Conservation (phyloP, 1,140 invertebrate genomes). For the Neodiprion pinetum region DNA sequence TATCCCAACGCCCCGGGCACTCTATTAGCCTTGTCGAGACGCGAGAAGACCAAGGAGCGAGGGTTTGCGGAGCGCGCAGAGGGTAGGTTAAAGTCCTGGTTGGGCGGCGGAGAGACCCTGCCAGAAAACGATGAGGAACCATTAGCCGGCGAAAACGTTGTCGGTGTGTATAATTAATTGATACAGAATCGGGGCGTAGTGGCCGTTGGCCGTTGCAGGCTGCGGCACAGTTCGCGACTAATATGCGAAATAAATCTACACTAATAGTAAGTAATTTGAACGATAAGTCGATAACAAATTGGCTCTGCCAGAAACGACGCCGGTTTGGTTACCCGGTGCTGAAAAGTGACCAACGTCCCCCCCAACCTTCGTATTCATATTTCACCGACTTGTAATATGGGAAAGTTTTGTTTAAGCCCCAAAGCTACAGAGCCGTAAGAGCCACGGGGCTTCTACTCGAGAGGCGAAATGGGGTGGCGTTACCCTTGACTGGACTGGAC, state of each 20-base stretch:
- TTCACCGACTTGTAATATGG: slow-evolving; percentile 60
- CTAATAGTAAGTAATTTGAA: slow-evolving; percentile 62
- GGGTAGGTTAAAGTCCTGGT: too few relatives aligned
- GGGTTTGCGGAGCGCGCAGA: too few relatives aligned
- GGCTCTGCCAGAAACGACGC: slow-evolving; percentile 55
- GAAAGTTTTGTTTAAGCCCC: slow-evolving; percentile 62
- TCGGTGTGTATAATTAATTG: slow-evolving; percentile 52
- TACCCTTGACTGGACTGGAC: slow-evolving; percentile 43
- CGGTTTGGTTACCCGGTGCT: slow-evolving; percentile 43
- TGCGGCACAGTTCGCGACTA: slow-evolving; percentile 39
- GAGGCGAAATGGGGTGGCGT: slow-evolving; percentile 23
- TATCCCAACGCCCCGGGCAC: too few relatives aligned
- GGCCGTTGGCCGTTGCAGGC: slow-evolving; percentile 37
- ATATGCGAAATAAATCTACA: slow-evolving; percentile 62
- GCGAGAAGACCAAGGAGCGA: too few relatives aligned
- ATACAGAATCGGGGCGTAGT: slow-evolving; percentile 48
- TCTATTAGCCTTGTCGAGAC: too few relatives aligned
- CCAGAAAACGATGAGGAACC: not conserved
- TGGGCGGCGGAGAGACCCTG: not conserved
- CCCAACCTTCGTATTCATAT: slow-evolving; percentile 54
- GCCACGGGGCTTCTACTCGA: slow-evolving; percentile 4
- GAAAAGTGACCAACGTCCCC: slow-evolving; percentile 50
- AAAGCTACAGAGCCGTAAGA: slow-evolving; percentile 39
- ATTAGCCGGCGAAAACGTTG: not conserved
- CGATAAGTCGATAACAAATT: slow-evolving; percentile 65